Evolutionary conservation across 2,113 vertebrate genomes (phyloP).

Genomic region (Melanerpes formicivorus): DNA sequence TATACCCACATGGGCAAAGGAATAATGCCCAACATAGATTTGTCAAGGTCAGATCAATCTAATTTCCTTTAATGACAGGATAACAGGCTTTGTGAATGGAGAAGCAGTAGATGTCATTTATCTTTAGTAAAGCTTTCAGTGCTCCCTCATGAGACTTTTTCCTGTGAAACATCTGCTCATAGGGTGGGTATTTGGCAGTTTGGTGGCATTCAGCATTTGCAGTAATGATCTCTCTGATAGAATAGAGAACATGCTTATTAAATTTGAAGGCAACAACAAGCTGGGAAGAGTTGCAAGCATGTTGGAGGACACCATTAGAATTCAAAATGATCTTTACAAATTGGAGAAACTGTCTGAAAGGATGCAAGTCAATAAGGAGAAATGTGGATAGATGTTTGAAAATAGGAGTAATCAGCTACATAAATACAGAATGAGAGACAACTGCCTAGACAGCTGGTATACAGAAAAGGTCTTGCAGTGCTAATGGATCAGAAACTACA

Average conservation of each 20-base stretch:
- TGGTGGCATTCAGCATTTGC: constrained; percentile 64
- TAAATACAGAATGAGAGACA: constrained; percentile 62
- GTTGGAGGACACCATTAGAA: constrained; percentile 68
- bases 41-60: constrained; percentile 64
- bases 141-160: constrained; percentile 68
- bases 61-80: constrained; percentile 58
- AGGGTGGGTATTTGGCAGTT: constrained; percentile 69
- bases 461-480: constrained; percentile 28
- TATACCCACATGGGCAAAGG: not conserved
- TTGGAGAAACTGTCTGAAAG: constrained; percentile 54
- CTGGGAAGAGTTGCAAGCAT: constrained; percentile 62
- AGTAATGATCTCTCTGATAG: constrained; percentile 69
- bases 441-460: constrained; percentile 46
- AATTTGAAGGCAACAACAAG: constrained; percentile 66
- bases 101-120: constrained; percentile 59
- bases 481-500: constrained; percentile 24
- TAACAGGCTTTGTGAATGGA: constrained; percentile 71
- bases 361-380: constrained; percentile 59
- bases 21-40: constrained; percentile 15
- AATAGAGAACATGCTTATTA: constrained; percentile 70
- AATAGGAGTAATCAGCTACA: constrained; percentile 64
- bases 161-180: constrained; percentile 66
- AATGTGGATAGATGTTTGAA: constrained; percentile 65
- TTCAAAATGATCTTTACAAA: constrained; percentile 62
- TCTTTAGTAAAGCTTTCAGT: constrained; percentile 65